These are phyloP conservation scores for Lasioglossum baleicum DNA, from an alignment of 1,140 invertebrate species.

Conservation along the genomic window DNA sequence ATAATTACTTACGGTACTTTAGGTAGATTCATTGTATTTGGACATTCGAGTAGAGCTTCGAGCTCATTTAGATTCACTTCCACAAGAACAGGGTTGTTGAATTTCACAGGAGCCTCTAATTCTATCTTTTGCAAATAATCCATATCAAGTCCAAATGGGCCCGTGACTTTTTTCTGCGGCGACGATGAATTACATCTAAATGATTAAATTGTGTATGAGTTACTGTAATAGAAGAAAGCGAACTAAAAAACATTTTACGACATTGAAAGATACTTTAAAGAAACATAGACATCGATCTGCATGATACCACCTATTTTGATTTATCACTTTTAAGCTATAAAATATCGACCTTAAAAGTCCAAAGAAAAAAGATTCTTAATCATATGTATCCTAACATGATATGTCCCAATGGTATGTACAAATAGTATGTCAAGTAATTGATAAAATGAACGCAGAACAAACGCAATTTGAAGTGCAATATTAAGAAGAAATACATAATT, in stretches of 20 bases:
- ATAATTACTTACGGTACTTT: conserved; percentile 65
- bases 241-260: not conserved
- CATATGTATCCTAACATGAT: no score
- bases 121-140: conserved; percentile 84
- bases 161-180: conserved; percentile 77
- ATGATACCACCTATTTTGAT: not conserved
- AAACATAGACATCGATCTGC: conserved; percentile 3
- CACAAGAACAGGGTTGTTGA: conserved; percentile 77
- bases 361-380: no score
- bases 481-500: no score
- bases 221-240: not conserved
- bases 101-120: conserved; percentile 72
- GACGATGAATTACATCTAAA: conserved; percentile 69
- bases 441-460: no score
- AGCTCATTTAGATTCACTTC: conserved; percentile 76
- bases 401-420: no score
- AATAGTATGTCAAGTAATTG: no score
- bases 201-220: conserved; percentile 25
- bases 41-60: conserved; percentile 59
- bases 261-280: not conserved
- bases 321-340: not conserved
- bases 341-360: not conserved
- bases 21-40: conserved; percentile 59
- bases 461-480: no score
- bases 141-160: conserved; percentile 87